These are phyloP conservation scores for Chiropotes sagulatus DNA, from an alignment of 2,797 vertebrate genomes.

Conservation along the genomic window DNA sequence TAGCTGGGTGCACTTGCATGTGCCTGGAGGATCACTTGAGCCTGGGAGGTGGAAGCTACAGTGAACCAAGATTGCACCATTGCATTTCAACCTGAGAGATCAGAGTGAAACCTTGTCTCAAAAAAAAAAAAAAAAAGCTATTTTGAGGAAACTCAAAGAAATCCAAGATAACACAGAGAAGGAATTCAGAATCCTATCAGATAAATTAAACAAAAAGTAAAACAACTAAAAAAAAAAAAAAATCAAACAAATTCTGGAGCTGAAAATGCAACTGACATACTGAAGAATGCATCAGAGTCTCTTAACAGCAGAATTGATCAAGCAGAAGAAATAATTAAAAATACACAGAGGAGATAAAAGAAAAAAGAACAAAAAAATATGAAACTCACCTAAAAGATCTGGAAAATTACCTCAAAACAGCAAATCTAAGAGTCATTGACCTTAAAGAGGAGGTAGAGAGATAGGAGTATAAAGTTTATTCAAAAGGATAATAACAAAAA, in stretches of 20 bases:
- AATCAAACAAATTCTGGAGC: neutral
- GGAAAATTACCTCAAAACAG: neutral
- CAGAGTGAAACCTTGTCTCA: no score
- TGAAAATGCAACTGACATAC: neutral
- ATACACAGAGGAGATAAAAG: neutral
- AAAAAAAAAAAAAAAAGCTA: neutral
- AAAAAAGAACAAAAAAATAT: neutral
- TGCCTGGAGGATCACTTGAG: neutral
- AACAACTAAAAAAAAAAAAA: neutral
- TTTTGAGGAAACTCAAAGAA: no score
- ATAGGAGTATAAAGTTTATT: neutral
- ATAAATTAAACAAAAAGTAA: neutral
- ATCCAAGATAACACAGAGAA: neutral
- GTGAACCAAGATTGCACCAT: neutral
- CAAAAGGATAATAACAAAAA: neutral
- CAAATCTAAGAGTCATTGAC: neutral
- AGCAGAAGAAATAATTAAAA: neutral
- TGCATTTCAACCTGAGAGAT: neutral
- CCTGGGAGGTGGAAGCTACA: neutral
- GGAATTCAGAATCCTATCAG: neutral
- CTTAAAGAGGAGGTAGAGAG: neutral
- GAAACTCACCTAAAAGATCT: neutral
- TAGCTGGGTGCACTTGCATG: neutral
- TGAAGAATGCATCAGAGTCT: neutral
- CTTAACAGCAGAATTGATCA: neutral